Percentiles rank a stretch among this genome's conserved stretches.
phyloP scores from a whole-genome alignment of 2,113 vertebrate genomes.

The Quiscalus mexicanus region DNA sequence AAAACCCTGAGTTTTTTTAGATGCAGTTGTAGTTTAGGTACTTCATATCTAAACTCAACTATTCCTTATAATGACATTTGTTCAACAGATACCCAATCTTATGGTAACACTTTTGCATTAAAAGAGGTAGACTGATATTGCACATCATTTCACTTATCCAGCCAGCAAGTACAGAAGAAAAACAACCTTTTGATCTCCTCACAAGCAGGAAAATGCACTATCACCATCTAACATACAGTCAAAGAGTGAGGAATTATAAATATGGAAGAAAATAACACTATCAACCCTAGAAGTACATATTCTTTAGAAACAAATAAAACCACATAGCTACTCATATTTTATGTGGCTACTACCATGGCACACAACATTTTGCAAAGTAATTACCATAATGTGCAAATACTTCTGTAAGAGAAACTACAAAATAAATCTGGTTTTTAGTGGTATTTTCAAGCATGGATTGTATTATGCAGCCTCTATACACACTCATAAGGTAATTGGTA shows the following conservation, averaged over 20 bases:
- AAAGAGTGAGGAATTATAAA: not conserved
- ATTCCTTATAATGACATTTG: not conserved
- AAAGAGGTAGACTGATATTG: not conserved
- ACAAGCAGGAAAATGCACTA: not conserved
- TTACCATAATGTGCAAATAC: not conserved
- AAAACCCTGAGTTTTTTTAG: not conserved
- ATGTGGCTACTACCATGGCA: not conserved
- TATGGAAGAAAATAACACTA: not conserved
- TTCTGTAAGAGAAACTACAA: not conserved
- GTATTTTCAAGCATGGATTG: not conserved
- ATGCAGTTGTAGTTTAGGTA: not conserved
- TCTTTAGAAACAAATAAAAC: slow-evolving; percentile 12
- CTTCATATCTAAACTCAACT: not conserved
- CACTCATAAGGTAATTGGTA: not conserved
- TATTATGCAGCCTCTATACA: not conserved
- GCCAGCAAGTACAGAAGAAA: not conserved
- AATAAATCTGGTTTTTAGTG: not conserved
- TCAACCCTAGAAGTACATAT: not conserved
- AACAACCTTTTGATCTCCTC: not conserved
- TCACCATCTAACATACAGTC: not conserved
- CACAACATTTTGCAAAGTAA: not conserved
- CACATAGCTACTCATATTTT: not conserved
- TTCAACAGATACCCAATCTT: slow-evolving; percentile 6
- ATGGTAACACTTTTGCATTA: not conserved
- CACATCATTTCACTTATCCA: not conserved